phyloP scores from a whole-genome alignment of 2,888 invertebrate species.

The Amblyjoppa proteus region DNA sequence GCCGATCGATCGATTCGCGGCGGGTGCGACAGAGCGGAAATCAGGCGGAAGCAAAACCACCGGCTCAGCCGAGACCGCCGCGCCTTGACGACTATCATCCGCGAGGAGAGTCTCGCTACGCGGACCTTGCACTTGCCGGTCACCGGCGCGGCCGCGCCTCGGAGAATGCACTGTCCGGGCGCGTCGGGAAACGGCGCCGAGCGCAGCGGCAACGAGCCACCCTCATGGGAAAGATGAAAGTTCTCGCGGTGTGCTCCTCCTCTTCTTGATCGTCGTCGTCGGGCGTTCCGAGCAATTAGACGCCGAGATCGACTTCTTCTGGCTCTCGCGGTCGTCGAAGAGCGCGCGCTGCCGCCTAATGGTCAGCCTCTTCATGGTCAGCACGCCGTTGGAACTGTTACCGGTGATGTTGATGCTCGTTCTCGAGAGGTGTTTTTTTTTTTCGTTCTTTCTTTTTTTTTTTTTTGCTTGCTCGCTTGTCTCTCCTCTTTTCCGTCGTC shows the following conservation, averaged over 20 bases:
- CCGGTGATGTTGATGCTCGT: slow-evolving; percentile 30
- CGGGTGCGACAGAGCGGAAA: slow-evolving; percentile 22
- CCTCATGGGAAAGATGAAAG: slow-evolving; percentile 75
- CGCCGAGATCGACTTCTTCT: slow-evolving; percentile 73
- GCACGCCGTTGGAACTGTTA: slow-evolving; percentile 3
- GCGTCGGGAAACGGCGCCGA: background rate
- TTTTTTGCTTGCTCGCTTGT: slow-evolving; percentile 36
- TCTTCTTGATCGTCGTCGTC: slow-evolving; percentile 23
- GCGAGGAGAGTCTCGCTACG: slow-evolving; percentile 29
- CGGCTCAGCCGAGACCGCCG: slow-evolving; percentile 14
- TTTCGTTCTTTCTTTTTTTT: slow-evolving; percentile 36
- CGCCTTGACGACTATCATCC: slow-evolving; percentile 38
- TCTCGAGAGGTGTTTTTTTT: slow-evolving; percentile 65
- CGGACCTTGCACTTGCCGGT: slow-evolving; percentile 63
- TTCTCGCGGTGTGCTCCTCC: slow-evolving; percentile 59
- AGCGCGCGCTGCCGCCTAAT: slow-evolving; percentile 24
- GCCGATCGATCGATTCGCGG: slow-evolving; percentile 11
- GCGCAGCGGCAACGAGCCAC: slow-evolving; percentile 30
- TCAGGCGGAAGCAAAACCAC: slow-evolving; percentile 23
- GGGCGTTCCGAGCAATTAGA: slow-evolving; percentile 80
- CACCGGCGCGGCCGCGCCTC: slow-evolving; percentile 3
- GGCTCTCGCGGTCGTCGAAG: slow-evolving; percentile 29
- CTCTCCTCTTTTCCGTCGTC: slow-evolving; percentile 46
- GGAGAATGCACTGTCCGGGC: slow-evolving; percentile 28
- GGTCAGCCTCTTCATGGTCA: slow-evolving; percentile 63